Conservation (phyloP, 1,140 invertebrate species). For the Anoplolepis gracilipes region DNA sequence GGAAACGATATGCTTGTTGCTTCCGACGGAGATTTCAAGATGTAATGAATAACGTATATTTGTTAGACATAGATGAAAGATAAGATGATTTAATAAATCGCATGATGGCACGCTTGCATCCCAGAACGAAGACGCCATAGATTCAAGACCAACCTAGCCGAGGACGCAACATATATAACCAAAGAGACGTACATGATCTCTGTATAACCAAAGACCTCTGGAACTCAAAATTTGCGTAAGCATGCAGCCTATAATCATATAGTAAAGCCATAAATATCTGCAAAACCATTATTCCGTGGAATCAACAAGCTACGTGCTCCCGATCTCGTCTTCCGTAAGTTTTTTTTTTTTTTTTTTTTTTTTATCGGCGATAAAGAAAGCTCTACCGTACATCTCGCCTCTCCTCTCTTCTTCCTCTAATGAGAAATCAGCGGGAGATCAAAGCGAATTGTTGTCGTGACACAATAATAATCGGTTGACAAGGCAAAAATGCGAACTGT, state of each 20-base stretch:
- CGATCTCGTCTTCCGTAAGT: neutral
- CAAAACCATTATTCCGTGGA: conserved; percentile 17
- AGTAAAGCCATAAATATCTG: conserved; percentile 55
- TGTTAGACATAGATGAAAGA: conserved; percentile 53
- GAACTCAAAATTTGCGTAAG: conserved; percentile 54
- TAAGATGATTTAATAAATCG: conserved; percentile 56
- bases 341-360: neutral
- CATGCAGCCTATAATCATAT: conserved; percentile 56
- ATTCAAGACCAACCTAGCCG: conserved; percentile 43
- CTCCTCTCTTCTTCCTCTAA: conserved; percentile 3
- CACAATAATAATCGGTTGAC: conserved; percentile 40
- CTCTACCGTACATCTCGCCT: conserved; percentile 3
- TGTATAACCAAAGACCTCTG: conserved; percentile 57
- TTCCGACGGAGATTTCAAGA: conserved; percentile 28
- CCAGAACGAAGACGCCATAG: conserved; percentile 57
- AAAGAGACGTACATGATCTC: conserved; percentile 50
- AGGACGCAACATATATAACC: conserved; percentile 47
- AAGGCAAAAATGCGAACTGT: conserved; percentile 35
- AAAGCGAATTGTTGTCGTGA: conserved; percentile 46
- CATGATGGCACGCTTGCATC: conserved; percentile 53
- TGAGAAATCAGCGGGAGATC: conserved; percentile 20
- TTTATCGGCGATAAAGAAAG: conserved; percentile 46
- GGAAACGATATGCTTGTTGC: conserved; percentile 29
- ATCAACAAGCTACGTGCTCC: conserved; percentile 35
- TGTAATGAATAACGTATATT: conserved; percentile 39